Base-by-base conservation (phyloP, 2,113 vertebrate species). In the Podilymbus podiceps region DNA sequence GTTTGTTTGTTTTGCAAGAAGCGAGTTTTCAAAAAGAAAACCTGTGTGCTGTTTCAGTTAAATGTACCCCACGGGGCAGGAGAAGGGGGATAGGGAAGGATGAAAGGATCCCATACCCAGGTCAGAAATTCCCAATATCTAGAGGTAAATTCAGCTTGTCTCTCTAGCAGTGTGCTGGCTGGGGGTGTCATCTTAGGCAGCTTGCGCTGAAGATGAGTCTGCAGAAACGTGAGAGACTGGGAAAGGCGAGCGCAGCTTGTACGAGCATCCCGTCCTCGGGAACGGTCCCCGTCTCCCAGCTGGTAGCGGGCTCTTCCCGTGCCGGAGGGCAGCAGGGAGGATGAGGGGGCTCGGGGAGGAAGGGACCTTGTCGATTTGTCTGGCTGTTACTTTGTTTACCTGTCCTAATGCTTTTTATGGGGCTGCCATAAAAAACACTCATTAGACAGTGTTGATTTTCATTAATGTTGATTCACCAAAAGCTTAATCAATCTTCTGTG, bases 401-500 rank as follows among this genome's bases (percentile, higher is more conserved):
- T 97, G 98, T 95, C 94, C 94, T 96, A 88, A 95, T 64, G 95
- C 58, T 92, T 95, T 97, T 78, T 75, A 97, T 94, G 95, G 97
- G 87, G 75, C 91, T 97, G 97, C 97, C 97, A 98, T 97, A 96
- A 97, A 97, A 98, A 96, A 88, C 95, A 94, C 96, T 98, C 97
- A 98, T 98, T 98, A 98, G 95, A 87, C 96, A 59, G 93, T 81
- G 97, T 97, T 98, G 98, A 97, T 98, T 98, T 98, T 98, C 98
- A 98, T 97, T 98, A 98, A 98, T 95, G 98, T 95, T 97, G 98
- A 97, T 98, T 97, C 98, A 97, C 97, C 97, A 97, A 96, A 97
- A 98, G 98, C 98, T 97, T 97, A 98, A 98, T 98, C 98, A 98
- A 97, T 98, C 97, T 98, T 97, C 97, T 96, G 97, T 98, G 98